phyloP scores from a whole-genome alignment of 2,113 vertebrate genomes.

The Platichthys stellatus region DNA sequence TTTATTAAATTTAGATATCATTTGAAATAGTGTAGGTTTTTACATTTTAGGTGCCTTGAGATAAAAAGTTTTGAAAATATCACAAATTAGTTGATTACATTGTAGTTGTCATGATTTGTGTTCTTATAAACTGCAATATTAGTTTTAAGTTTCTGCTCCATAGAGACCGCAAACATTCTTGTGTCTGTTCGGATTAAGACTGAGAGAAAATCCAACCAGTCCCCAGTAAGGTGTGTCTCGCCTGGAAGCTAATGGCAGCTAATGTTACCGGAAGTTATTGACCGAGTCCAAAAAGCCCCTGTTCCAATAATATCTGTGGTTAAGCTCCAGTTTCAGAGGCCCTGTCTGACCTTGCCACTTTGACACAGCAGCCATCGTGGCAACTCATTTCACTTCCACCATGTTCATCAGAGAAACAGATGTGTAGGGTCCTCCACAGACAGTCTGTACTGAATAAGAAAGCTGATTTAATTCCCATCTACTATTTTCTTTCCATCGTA shows the following conservation, averaged over 20 bases:
- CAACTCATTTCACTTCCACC: slow-evolving; percentile 7
- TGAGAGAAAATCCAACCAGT: no score
- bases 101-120: no score
- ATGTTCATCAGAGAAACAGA: slow-evolving; percentile 7
- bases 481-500: slow-evolving; percentile 7
- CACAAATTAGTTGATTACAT: not conserved
- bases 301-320: not conserved
- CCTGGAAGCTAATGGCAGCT: slow-evolving; percentile 1
- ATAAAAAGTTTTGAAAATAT: not conserved
- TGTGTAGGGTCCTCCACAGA: not conserved
- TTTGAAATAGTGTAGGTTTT: not conserved
- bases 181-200: not conserved
- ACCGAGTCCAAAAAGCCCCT: slow-evolving; percentile 3
- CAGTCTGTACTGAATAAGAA: slow-evolving; percentile 40
- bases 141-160: no score
- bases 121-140: no score
- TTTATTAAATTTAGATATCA: not conserved
- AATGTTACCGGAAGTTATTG: slow-evolving; percentile 26
- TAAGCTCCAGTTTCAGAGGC: not conserved
- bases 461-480: not conserved
- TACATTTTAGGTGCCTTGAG: not conserved
- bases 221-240: not conserved
- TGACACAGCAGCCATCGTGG: not conserved
- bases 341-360: slow-evolving; percentile 23
- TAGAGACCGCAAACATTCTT: not conserved